phyloP scores from a whole-genome alignment of 2,113 vertebrate genomes.

The Pimephales promelas region DNA sequence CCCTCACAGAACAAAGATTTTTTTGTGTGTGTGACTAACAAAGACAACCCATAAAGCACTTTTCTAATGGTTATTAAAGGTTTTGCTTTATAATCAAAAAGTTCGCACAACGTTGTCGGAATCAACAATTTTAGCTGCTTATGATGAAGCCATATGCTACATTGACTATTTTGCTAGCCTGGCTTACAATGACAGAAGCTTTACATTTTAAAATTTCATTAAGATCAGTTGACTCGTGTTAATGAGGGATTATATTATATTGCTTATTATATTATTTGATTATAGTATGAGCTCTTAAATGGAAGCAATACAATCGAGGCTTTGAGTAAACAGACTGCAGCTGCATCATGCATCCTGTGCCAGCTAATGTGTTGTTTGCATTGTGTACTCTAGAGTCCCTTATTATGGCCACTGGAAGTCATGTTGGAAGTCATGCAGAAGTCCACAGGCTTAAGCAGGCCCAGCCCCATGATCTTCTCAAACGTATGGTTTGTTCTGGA shows the following conservation, averaged over 20 bases:
- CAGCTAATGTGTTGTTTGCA: conserved; percentile 36
- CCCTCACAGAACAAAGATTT: no score
- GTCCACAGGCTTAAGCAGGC: conserved; percentile 73
- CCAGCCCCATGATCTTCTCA: conserved; percentile 78
- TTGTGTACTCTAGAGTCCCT: conserved; percentile 72
- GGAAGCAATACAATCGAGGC: not conserved
- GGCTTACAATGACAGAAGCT: not conserved
- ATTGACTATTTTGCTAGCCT: not conserved
- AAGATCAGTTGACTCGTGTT: not conserved
- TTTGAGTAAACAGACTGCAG: not conserved
- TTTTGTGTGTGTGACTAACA: no score
- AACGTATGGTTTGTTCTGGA: conserved; percentile 77
- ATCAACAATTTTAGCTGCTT: no score
- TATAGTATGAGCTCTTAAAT: not conserved
- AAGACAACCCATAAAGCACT: not conserved
- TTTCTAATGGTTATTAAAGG: not conserved
- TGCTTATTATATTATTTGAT: no score
- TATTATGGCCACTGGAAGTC: conserved; percentile 89
- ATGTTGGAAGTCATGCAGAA: conserved; percentile 80
- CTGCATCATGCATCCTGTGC: not conserved
- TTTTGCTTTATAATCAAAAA: not conserved
- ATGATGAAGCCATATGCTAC: not conserved
- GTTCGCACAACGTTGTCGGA: not conserved
- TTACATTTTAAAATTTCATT: not conserved
- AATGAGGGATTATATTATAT: no score